A percentile compares a stretch with the other conserved stretches of the same genome.
Evolutionary conservation across 2,113 vertebrate genomes (phyloP).

Genomic region (Neolamprologus ventralis): DNA sequence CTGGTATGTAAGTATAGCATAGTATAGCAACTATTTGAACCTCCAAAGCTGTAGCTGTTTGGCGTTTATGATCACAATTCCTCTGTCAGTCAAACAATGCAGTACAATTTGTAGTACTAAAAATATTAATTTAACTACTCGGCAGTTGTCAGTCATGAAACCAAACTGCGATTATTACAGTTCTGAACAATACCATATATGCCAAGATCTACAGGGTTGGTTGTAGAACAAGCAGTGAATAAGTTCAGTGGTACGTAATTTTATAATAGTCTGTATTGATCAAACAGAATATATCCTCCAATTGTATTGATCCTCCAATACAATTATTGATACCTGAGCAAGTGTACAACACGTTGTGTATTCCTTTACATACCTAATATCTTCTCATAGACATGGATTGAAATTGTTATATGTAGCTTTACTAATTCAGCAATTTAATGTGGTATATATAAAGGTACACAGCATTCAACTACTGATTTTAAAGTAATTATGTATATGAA

Average conservation of each 20-base stretch:
- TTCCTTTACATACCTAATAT: not conserved
- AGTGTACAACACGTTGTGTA: not conserved
- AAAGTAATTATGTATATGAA: not conserved
- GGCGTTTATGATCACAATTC: not conserved
- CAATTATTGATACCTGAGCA: not conserved
- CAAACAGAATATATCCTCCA: not conserved
- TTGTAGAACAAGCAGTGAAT: not conserved
- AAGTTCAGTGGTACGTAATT: not conserved
- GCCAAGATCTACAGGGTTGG: not conserved
- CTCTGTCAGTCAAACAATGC: not conserved
- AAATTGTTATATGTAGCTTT: not conserved
- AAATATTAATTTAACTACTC: not conserved
- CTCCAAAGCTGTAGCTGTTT: not conserved
- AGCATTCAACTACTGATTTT: not conserved
- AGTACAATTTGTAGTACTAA: not conserved
- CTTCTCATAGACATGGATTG: not conserved
- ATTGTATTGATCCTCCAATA: not conserved
- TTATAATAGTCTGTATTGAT: not conserved
- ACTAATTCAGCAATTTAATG: not conserved
- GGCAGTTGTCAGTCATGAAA: not conserved
- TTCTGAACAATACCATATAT: not conserved
- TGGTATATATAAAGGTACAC: not conserved
- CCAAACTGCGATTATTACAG: not conserved
- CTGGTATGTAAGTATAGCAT: not conserved
- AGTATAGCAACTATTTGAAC: not conserved